Evolutionary conservation across 2,888 invertebrate genomes (phyloP).

Genomic region (Polylopha cassiicola): DNA sequence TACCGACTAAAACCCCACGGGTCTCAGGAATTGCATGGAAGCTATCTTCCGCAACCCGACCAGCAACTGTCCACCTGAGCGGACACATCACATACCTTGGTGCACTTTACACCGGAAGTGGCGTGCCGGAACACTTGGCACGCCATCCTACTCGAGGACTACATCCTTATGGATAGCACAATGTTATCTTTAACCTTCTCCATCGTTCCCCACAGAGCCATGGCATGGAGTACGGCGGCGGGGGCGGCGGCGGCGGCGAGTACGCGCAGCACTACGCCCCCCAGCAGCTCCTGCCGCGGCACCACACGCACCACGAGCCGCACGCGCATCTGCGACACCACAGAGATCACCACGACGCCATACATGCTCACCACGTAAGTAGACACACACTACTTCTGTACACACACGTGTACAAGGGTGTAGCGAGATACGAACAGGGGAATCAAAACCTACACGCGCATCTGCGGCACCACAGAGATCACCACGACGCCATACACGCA

Average conservation of each 20-base stretch:
- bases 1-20: too few species aligned
- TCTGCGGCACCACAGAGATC: slow-evolving; percentile 64
- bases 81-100: too few species aligned
- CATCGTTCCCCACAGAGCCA: slow-evolving; percentile 51
- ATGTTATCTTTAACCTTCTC: background rate
- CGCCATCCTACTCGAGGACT: too few species aligned
- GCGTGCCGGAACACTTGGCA: too few species aligned
- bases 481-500: slow-evolving; percentile 66
- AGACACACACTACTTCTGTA: background rate
- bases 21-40: too few species aligned
- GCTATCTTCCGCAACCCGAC: too few species aligned
- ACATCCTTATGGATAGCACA: too few species aligned
- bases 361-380: slow-evolving; percentile 69
- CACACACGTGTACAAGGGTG: background rate
- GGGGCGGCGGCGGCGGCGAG: slow-evolving; percentile 55
- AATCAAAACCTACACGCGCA: slow-evolving; percentile 70
- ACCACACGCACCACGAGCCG: slow-evolving; percentile 67
- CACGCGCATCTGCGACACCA: slow-evolving; percentile 67
- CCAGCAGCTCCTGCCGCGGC: slow-evolving; percentile 66
- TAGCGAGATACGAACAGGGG: too few species aligned
- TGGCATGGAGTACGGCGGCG: slow-evolving; percentile 73
- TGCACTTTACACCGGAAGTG: too few species aligned
- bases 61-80: too few species aligned
- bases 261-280: slow-evolving; percentile 71
- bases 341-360: slow-evolving; percentile 65